Evolutionary conservation across 1,140 invertebrate genomes (phyloP), one percentile per base, ranked within the genome.

Genomic region (Ceratitis capitata): DNA sequence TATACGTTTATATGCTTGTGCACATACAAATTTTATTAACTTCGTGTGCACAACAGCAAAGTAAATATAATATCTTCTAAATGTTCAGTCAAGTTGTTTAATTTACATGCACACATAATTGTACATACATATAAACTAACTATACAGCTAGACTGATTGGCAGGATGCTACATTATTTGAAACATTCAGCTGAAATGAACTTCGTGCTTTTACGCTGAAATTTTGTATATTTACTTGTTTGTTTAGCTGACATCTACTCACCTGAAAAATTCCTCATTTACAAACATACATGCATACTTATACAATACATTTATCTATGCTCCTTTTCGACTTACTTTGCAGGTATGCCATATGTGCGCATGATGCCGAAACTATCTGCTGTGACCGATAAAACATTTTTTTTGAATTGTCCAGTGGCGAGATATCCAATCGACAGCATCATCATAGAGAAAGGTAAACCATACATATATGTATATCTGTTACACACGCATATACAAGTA

Each of bases 381-480:
- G 94, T 96, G 23, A 95, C 95, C 23, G 95, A 95, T 58, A 93
- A 95, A 88, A 91, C 91, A 88, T 92, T 96, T 53, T 90, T 93
- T 26, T 92, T 96, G 58, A 93, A 94, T 87, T 96, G 95, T 90
- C 95, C 95, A 83, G 95, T 95, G 39, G 94, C 94, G 29, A 95
- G 95, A 23, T 95, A 95, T 91, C 95, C 95, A 12, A 94, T 96
- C 49, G 93, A 94, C 86, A 93, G 93, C 32, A 93, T 95, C 49
- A 91, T 92, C 53, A 95, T 95, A 94, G 94, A 94, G 84, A 95
- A 95, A 94, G 94, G 95, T 95, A 92, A 92, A 89, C 39, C 23
- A 61, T 61, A 2, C 29, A 85, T 26, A 82, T 83, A 14, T 83
- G 51, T 53, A n/a, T 23, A 83, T 53, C 29, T 61, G n/a, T 26